Conservation (phyloP, 2,113 vertebrate species). For the Lasiurus borealis region DNA sequence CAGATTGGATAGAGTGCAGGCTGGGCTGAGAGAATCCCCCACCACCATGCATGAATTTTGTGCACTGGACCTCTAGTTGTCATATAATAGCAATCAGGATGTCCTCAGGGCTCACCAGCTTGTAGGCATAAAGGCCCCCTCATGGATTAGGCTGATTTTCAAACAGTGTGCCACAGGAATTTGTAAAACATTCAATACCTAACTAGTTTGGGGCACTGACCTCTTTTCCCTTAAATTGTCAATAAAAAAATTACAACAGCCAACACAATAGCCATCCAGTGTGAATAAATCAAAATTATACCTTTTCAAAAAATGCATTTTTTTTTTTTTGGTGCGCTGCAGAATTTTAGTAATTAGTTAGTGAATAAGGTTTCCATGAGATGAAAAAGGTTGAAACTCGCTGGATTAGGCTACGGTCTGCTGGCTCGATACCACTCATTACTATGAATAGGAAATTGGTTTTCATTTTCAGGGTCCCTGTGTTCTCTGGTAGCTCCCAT, state of each 20-base stretch:
- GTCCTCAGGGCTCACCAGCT: background rate
- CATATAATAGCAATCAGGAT: background rate
- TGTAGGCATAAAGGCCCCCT: background rate
- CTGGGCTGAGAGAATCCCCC: too few relatives aligned
- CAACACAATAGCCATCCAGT: background rate
- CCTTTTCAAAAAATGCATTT: background rate
- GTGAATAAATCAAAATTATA: background rate
- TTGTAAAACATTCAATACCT: background rate
- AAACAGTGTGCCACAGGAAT: background rate
- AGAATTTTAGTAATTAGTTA: background rate
- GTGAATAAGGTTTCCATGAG: background rate
- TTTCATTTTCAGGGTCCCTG: background rate
- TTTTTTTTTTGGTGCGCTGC: background rate
- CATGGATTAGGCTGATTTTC: background rate
- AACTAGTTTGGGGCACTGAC: too few relatives aligned
- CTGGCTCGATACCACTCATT: background rate
- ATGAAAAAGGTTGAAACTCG: background rate
- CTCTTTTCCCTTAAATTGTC: background rate
- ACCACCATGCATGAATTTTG: too few relatives aligned
- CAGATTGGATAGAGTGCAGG: too few relatives aligned
- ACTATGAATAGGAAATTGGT: background rate
- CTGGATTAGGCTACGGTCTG: background rate
- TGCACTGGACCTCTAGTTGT: too few relatives aligned
- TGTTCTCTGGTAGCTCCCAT: background rate
- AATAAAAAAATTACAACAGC: background rate